phyloP scores from a whole-genome alignment of 2,888 invertebrate species.

The Megaustenia siamemsis region DNA sequence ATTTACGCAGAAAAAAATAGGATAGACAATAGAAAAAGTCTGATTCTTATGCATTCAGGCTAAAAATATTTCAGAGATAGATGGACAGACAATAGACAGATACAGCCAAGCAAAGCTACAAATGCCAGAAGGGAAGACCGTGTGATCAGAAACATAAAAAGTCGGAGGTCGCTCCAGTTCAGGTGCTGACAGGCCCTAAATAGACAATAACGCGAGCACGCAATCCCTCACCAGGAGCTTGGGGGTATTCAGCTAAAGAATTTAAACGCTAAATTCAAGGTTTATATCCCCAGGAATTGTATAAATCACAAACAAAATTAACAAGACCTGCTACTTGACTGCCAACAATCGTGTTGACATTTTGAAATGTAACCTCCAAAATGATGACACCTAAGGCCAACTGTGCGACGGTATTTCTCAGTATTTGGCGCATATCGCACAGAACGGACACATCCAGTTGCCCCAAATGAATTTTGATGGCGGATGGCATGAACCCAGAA shows the following conservation, averaged over 20 bases:
- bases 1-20: too few species aligned
- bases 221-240: neutral
- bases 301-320: constrained; percentile 15
- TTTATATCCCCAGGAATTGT: neutral
- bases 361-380: constrained; percentile 30
- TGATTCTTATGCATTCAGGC: too few species aligned
- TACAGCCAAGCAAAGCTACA: neutral
- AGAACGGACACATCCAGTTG: neutral
- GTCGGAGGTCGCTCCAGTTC: too few species aligned
- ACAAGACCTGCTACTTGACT: neutral
- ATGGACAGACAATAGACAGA: constrained; percentile 13
- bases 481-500: neutral
- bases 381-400: neutral
- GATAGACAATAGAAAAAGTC: too few species aligned
- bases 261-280: constrained; percentile 14
- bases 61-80: too few species aligned
- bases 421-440: neutral
- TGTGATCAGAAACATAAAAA: neutral
- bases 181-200: constrained; percentile 17
- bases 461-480: constrained; percentile 6
- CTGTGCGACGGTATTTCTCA: neutral
- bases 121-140: neutral
- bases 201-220: constrained; percentile 14
- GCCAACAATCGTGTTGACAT: constrained; percentile 34
- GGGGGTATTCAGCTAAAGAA: neutral